phyloP scores from a whole-genome alignment of 2,113 vertebrate species.

The Neodontobutis hainanensis region DNA sequence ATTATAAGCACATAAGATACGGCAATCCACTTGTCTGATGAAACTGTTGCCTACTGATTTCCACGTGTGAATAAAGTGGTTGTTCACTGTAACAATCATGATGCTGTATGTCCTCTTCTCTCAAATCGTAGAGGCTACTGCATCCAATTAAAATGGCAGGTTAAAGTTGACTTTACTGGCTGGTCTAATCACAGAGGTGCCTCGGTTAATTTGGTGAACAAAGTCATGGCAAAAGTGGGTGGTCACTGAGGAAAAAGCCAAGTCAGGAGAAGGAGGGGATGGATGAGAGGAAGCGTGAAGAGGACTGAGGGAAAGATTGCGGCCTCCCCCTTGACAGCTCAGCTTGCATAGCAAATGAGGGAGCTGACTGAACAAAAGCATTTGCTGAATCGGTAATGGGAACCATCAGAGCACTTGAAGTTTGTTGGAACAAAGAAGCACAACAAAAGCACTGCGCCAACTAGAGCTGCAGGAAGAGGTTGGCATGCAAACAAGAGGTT shows the following conservation, averaged over 20 bases:
- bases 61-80: not conserved
- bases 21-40: conserved; percentile 10
- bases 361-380: conserved; percentile 54
- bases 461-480: not conserved
- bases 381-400: conserved; percentile 57
- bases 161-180: conserved; percentile 60
- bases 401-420: conserved; percentile 29
- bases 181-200: conserved; percentile 55
- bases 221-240: conserved; percentile 52
- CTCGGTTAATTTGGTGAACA: conserved; percentile 63
- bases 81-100: conserved; percentile 31
- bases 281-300: conserved; percentile 60
- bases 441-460: conserved; percentile 12
- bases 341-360: conserved; percentile 60
- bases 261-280: conserved; percentile 33
- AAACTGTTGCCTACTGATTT: conserved; percentile 33
- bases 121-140: conserved; percentile 45
- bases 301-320: conserved; percentile 54
- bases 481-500: no score
- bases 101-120: conserved; percentile 21
- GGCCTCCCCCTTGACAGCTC: conserved; percentile 46
- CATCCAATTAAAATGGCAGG: conserved; percentile 65
- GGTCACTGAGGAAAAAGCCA: conserved; percentile 46
- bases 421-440: conserved; percentile 24
- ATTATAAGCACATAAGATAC: conserved; percentile 29